Evolutionary conservation across 2,797 vertebrate species (phyloP).

Genomic region (Sciurus vulgaris): DNA sequence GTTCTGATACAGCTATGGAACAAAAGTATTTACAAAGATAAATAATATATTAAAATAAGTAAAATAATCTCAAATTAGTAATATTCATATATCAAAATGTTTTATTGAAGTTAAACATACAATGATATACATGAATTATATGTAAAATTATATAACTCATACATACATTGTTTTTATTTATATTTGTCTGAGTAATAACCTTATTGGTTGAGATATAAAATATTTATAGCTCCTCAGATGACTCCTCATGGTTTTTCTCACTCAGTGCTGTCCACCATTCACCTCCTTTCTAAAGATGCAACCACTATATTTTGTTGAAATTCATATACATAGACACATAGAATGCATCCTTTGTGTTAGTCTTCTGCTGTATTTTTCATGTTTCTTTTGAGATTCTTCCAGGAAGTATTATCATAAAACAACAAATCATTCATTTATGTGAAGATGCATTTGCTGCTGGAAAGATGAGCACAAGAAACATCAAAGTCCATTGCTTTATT

Average conservation of each 20-base stretch:
- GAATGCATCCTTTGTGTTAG: background rate
- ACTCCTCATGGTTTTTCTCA: background rate
- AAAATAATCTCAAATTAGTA: background rate
- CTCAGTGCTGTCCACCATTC: no score
- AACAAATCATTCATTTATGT: background rate
- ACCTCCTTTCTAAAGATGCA: background rate
- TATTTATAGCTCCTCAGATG: background rate
- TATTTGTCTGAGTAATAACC: background rate
- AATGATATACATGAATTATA: background rate
- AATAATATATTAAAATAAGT: background rate
- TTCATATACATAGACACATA: background rate
- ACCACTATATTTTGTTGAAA: background rate
- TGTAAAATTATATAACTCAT: background rate
- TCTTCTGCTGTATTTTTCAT: background rate
- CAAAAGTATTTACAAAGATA: slow-evolving; percentile 18
- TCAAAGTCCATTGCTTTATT: accelerated
- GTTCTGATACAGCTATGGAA: background rate
- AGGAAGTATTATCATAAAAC: background rate
- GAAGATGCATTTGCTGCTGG: background rate
- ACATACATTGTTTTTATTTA: background rate
- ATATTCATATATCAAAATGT: background rate
- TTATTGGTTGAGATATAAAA: background rate
- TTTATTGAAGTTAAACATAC: background rate
- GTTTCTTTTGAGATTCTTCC: background rate
- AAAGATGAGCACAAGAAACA: background rate